These are phyloP conservation scores for Limnephilus lunatus DNA, from an alignment of 2,888 invertebrate species.

Conservation along the genomic window DNA sequence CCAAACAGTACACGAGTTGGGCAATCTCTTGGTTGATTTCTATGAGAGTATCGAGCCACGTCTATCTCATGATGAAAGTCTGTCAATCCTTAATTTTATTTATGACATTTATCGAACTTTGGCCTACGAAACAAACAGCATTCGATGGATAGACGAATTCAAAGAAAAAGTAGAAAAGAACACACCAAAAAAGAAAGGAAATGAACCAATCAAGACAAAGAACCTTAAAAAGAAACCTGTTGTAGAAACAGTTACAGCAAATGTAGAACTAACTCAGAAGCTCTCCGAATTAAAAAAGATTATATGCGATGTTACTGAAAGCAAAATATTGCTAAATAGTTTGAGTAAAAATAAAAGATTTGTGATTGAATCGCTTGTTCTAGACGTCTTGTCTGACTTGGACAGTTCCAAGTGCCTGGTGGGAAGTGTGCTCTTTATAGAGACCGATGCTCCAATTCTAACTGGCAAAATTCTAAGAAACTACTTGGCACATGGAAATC, in stretches of 20 bases:
- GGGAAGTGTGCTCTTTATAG: slow-evolving; percentile 6
- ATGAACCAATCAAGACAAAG: neutral
- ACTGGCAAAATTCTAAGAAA: slow-evolving; percentile 28
- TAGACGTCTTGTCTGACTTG: slow-evolving; percentile 9
- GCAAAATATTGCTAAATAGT: neutral
- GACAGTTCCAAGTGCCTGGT: neutral
- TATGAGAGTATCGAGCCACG: neutral
- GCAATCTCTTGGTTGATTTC: neutral
- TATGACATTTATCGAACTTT: neutral
- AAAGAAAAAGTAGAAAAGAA: neutral
- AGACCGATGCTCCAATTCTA: slow-evolving; percentile 2
- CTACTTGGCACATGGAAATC: slow-evolving; percentile 29
- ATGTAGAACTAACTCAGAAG: neutral
- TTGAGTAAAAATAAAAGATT: neutral
- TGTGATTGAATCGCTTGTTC: slow-evolving; percentile 17
- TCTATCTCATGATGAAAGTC: neutral
- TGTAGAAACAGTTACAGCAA: neutral
- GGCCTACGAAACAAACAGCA: slow-evolving; percentile 16
- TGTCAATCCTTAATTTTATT: neutral
- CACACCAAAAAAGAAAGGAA: neutral
- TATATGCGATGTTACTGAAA: neutral
- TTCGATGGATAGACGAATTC: slow-evolving; percentile 21
- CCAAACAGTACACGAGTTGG: neutral
- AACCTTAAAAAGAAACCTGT: neutral
- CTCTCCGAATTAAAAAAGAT: neutral